phyloP scores from a whole-genome alignment of 2,113 vertebrate species.

The Geococcyx californianus region DNA sequence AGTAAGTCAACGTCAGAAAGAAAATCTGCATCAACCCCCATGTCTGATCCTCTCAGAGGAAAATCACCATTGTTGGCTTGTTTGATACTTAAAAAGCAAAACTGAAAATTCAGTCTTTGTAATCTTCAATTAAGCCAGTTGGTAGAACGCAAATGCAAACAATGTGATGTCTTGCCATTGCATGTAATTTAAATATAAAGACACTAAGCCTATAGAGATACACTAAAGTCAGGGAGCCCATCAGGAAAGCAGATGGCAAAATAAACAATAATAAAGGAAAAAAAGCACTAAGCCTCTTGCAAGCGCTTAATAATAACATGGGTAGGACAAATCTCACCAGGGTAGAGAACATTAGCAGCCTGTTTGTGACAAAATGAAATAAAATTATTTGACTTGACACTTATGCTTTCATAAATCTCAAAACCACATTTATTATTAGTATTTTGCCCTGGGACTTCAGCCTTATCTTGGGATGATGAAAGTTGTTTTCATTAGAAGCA shows the following conservation, averaged over 20 bases:
- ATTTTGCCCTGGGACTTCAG: not conserved
- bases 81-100: constrained; percentile 29
- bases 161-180: constrained; percentile 10
- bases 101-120: constrained; percentile 20
- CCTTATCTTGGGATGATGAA: not conserved
- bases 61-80: not conserved
- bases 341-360: not conserved
- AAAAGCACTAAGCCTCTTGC: not conserved
- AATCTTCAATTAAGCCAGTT: constrained; percentile 4
- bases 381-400: not conserved
- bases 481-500: not conserved
- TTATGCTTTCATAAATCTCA: not conserved
- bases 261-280: not conserved
- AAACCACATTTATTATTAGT: not conserved
- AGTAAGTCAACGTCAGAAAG: not conserved
- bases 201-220: constrained; percentile 32
- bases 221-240: not conserved
- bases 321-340: constrained; percentile 32
- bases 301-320: not conserved
- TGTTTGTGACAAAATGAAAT: constrained; percentile 30
- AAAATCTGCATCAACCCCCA: not conserved
- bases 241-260: constrained; percentile 61
- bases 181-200: constrained; percentile 38
- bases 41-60: constrained; percentile 8
- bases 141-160: constrained; percentile 7